phyloP scores from a whole-genome alignment of 2,797 vertebrate genomes.

The Poecile montanus region DNA sequence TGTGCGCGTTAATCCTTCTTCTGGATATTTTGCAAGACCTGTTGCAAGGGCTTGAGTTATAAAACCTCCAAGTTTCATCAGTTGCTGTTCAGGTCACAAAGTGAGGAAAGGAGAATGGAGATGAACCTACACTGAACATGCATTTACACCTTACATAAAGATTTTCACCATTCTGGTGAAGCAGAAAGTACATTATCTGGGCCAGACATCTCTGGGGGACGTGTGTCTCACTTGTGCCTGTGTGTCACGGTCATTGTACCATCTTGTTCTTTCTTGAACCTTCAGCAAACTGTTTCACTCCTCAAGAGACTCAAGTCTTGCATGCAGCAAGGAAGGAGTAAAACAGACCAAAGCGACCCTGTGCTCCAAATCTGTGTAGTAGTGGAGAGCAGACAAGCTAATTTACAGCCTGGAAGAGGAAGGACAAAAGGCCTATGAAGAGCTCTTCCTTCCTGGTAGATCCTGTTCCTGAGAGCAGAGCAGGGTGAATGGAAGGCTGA shows the following conservation, averaged over 20 bases:
- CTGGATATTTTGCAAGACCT: neutral
- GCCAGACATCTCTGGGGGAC: neutral
- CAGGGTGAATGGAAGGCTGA: neutral
- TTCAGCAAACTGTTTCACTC: neutral
- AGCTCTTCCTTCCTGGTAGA: neutral
- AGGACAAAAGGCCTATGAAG: neutral
- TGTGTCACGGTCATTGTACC: neutral
- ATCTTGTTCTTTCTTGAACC: neutral
- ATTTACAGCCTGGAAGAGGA: neutral
- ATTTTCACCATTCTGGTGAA: neutral
- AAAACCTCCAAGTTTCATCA: neutral
- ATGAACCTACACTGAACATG: neutral
- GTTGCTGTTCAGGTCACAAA: neutral
- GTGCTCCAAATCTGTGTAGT: neutral
- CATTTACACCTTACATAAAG: constrained; percentile 2
- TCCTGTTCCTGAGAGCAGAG: neutral
- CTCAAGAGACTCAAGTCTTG: neutral
- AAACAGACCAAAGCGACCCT: neutral
- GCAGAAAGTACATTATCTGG: neutral
- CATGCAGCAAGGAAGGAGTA: neutral
- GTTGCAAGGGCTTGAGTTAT: neutral
- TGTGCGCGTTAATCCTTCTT: neutral
- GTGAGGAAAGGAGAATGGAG: neutral
- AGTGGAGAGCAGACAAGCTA: neutral
- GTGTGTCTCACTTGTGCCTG: neutral